Percentiles rank a stretch among this genome's conserved stretches.
Evolutionary conservation across 1,140 invertebrate genomes (phyloP).

Genomic region (Chrysopa pallens): DNA sequence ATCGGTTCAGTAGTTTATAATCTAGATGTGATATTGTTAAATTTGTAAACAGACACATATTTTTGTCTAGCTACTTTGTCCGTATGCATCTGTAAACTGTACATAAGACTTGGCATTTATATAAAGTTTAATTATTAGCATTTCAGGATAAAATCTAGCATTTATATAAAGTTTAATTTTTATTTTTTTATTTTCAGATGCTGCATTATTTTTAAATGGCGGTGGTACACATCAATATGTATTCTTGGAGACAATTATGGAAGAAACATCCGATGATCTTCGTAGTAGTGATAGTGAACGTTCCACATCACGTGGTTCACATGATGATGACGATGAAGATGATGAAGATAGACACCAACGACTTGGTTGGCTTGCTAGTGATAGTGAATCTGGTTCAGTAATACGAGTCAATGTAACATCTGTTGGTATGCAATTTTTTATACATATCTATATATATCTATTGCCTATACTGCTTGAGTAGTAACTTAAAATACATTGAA

Average conservation of each 20-base stretch:
- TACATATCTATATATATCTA: neutral
- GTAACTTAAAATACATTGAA: no score
- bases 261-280: slow-evolving; percentile 60
- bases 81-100: neutral
- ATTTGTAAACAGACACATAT: neutral
- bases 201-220: slow-evolving; percentile 21
- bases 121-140: neutral
- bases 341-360: slow-evolving; percentile 8
- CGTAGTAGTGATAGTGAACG: slow-evolving; percentile 43
- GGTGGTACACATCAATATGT: slow-evolving; percentile 25
- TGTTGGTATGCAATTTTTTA: slow-evolving; percentile 17
- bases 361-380: slow-evolving; percentile 33
- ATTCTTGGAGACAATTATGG: slow-evolving; percentile 54
- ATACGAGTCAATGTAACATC: slow-evolving; percentile 23
- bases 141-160: neutral
- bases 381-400: slow-evolving; percentile 39
- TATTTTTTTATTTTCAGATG: slow-evolving; percentile 24
- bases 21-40: neutral
- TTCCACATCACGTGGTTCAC: slow-evolving; percentile 25
- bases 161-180: neutral
- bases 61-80: neutral
- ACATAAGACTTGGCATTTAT: no score
- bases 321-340: slow-evolving; percentile 12
- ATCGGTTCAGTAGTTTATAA: neutral
- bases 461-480: no score